Percentiles rank a stretch among this genome's conserved stretches.
Conservation (phyloP, 2,888 invertebrate genomes). For the Eudemis profundana region DNA sequence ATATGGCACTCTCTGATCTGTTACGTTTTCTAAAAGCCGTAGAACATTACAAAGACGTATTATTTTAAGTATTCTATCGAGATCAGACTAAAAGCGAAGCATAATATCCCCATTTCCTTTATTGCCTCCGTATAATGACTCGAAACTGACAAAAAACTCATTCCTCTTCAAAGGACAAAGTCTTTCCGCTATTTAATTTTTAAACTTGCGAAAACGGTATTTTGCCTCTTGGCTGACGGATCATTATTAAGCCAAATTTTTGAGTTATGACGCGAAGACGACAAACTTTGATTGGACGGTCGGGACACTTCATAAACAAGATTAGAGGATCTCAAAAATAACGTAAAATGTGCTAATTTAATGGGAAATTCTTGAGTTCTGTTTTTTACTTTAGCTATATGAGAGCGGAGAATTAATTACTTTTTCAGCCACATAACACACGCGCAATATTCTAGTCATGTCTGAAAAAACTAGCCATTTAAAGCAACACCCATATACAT, state of each 20-base stretch:
- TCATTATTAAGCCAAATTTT: constrained; percentile 5
- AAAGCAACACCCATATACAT: too few species aligned
- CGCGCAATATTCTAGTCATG: too few species aligned
- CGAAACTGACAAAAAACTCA: background rate
- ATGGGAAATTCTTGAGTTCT: too few species aligned
- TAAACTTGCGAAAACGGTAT: background rate
- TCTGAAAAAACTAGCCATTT: too few species aligned
- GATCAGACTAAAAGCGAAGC: background rate
- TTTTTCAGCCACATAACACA: too few species aligned
- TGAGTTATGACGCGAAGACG: constrained; percentile 28
- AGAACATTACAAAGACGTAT: too few species aligned
- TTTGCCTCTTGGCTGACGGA: background rate
- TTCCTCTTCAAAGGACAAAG: background rate
- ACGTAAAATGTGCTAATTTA: background rate
- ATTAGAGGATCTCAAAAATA: background rate
- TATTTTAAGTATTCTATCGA: too few species aligned
- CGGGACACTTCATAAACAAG: constrained; percentile 19
- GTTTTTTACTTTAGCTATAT: background rate
- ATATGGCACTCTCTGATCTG: too few species aligned
- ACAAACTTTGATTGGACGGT: constrained; percentile 26
- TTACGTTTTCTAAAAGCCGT: too few species aligned
- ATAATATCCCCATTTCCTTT: background rate
- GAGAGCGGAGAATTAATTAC: too few species aligned
- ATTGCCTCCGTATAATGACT: constrained; percentile 1
- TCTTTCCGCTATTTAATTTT: background rate